Conservation (phyloP, 2,888 invertebrate genomes). For the Drosophila trichaetosa region DNA sequence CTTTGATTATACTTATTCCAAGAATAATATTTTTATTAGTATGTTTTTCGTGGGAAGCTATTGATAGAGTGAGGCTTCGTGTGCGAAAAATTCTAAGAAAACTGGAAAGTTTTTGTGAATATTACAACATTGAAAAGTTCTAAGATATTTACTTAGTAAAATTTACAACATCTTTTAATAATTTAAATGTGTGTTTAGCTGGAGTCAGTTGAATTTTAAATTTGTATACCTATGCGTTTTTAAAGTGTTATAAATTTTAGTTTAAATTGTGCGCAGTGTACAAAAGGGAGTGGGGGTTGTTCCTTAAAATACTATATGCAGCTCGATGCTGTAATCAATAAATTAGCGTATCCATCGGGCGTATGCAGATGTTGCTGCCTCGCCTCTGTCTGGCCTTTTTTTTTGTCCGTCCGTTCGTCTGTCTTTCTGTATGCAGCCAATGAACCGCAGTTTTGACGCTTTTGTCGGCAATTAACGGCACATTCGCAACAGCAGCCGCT, state of each 20-base stretch:
- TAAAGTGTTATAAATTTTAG: neutral
- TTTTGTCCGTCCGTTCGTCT: neutral
- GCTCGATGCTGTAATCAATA: slow-evolving; percentile 44
- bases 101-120: neutral
- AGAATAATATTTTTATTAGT: neutral
- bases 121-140: neutral
- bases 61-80: neutral
- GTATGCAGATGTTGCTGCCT: slow-evolving; percentile 1
- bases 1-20: neutral
- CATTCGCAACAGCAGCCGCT: slow-evolving; percentile 51
- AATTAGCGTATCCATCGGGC: slow-evolving; percentile 50
- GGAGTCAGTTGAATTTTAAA: neutral
- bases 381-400: neutral
- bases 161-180: neutral
- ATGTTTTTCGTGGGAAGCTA: neutral
- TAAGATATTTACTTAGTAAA: neutral
- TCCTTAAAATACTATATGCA: neutral
- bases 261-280: neutral
- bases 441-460: slow-evolving; percentile 75
- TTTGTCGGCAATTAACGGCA: slow-evolving; percentile 79
- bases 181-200: neutral
- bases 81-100: neutral
- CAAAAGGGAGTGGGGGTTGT: neutral
- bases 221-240: neutral
- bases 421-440: slow-evolving; percentile 64